phyloP scores from a whole-genome alignment of 2,888 invertebrate species.

The Tridacna gigas region DNA sequence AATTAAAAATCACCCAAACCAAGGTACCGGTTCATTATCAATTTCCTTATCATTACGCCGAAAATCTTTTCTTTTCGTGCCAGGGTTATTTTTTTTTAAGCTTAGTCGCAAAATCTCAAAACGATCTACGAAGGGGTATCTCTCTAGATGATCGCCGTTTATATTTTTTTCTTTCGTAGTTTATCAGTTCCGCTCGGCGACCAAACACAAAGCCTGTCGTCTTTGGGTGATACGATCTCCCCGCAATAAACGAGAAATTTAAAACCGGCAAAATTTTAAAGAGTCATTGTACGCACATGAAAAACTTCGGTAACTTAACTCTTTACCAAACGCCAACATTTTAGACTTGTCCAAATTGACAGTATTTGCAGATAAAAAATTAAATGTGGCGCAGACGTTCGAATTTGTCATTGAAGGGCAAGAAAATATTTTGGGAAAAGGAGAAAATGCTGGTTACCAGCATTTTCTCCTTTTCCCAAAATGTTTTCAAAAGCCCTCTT shows the following conservation, averaged over 20 bases:
- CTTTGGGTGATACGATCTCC: conserved; percentile 52
- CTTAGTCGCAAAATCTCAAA: conserved; percentile 9
- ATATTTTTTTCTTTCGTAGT: conserved; percentile 20
- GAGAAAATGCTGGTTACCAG: no score
- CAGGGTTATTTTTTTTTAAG: not conserved
- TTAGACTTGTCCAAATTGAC: no score
- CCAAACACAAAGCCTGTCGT: conserved; percentile 55
- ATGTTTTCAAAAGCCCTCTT: no score
- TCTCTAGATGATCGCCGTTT: conserved; percentile 55
- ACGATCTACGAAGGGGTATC: conserved; percentile 37
- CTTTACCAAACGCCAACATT: no score
- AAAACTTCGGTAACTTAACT: conserved; percentile 13
- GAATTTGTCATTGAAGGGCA: no score
- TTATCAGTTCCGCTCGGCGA: conserved; percentile 56
- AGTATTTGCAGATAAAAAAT: no score
- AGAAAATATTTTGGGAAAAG: no score
- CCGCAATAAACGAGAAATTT: conserved; percentile 56
- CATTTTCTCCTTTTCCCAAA: no score
- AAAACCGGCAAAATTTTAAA: conserved; percentile 59
- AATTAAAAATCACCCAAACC: conserved; percentile 4
- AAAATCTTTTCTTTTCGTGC: conserved; percentile 2
- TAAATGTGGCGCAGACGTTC: no score
- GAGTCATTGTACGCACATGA: conserved; percentile 53
- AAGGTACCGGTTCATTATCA: conserved; percentile 12
- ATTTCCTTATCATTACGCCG: not conserved